Percentiles rank a stretch among this genome's conserved stretches.
Evolutionary conservation across 2,888 invertebrate species (phyloP).

Genomic region (Caenorhabditis sp.): DNA sequence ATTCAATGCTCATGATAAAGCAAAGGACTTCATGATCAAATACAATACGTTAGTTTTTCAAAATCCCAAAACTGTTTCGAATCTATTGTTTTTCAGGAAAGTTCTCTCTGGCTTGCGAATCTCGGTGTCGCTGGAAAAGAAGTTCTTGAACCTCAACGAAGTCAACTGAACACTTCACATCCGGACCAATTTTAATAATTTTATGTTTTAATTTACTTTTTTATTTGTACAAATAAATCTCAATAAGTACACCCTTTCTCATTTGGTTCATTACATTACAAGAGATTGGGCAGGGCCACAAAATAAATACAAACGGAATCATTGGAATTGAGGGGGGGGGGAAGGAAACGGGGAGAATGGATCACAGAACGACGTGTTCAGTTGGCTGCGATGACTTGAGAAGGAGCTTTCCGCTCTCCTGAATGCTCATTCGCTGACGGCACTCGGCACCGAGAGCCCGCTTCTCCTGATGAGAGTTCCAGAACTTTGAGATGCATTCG

Average conservation of each 20-base stretch:
- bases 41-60: slow-evolving; percentile 75
- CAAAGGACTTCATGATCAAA: slow-evolving; percentile 80
- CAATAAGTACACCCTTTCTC: neutral
- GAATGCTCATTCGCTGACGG: slow-evolving; percentile 63
- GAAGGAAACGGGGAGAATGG: slow-evolving; percentile 1
- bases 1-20: slow-evolving; percentile 78
- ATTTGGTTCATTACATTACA: no score
- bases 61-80: neutral
- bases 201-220: neutral
- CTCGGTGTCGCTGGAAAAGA: slow-evolving; percentile 71
- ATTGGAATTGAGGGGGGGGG: neutral
- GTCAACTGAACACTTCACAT: slow-evolving; percentile 38
- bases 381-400: slow-evolving; percentile 28
- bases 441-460: slow-evolving; percentile 56
- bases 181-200: neutral
- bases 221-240: slow-evolving; percentile 42
- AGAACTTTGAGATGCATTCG: slow-evolving; percentile 65
- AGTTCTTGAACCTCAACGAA: slow-evolving; percentile 72
- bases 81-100: slow-evolving; percentile 62
- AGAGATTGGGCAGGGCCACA: neutral
- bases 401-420: slow-evolving; percentile 57
- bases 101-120: slow-evolving; percentile 70
- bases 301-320: slow-evolving; percentile 27
- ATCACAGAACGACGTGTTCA: slow-evolving; percentile 41
- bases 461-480: slow-evolving; percentile 51